Conservation (phyloP, 2,888 invertebrate species). For the Dioctria rufipes region DNA sequence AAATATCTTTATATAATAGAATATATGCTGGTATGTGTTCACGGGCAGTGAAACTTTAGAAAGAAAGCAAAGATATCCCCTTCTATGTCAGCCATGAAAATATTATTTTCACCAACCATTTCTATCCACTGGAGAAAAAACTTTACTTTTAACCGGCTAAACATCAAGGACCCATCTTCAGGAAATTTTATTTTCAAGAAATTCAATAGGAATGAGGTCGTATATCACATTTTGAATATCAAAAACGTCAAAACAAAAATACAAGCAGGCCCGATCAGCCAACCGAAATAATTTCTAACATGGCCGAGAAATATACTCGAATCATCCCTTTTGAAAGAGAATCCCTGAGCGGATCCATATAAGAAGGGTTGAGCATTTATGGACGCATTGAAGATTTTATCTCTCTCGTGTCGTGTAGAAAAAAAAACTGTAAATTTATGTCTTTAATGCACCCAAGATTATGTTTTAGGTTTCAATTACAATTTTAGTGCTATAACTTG, state of each 20-base stretch:
- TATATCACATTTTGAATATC: constrained; percentile 52
- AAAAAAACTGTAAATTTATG: constrained; percentile 51
- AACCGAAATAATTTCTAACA: constrained; percentile 52
- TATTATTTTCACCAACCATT: constrained; percentile 46
- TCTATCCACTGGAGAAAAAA: constrained; percentile 14
- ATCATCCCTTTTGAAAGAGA: constrained; percentile 4
- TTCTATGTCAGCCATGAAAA: constrained; percentile 56
- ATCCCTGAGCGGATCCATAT: constrained; percentile 13
- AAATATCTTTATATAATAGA: constrained; percentile 27
- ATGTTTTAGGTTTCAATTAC: constrained; percentile 50
- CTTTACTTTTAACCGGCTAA: not conserved
- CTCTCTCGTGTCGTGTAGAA: not conserved
- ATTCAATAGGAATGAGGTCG: constrained; percentile 53
- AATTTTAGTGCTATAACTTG: constrained; percentile 3
- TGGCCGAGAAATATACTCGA: constrained; percentile 53
- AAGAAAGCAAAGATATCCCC: constrained; percentile 28
- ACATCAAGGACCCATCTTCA: constrained; percentile 22
- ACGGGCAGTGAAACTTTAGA: not conserved
- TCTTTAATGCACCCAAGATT: constrained; percentile 51
- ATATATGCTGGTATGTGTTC: not conserved
- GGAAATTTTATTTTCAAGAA: constrained; percentile 46
- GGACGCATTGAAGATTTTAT: not conserved
- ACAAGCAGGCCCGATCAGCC: constrained; percentile 25
- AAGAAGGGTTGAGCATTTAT: constrained; percentile 27
- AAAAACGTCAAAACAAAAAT: constrained; percentile 55